These are phyloP conservation scores for Argyresthia goedartella DNA, from an alignment of 2,888 invertebrate genomes.

Conservation along the genomic window DNA sequence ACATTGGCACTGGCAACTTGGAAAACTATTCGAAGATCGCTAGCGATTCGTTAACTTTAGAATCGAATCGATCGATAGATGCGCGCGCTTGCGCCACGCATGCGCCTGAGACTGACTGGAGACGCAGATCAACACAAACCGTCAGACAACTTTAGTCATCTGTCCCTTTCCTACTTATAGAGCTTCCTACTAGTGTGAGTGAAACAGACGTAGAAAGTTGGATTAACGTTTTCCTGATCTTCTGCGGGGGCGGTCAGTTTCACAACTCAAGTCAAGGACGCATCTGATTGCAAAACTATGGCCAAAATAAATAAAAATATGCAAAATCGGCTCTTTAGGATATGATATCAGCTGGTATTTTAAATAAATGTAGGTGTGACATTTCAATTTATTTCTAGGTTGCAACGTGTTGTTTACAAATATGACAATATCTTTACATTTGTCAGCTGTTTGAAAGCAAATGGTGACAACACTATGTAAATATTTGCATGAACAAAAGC, in stretches of 20 bases:
- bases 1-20: slow-evolving; percentile 34
- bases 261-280: slow-evolving; percentile 51
- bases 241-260: slow-evolving; percentile 38
- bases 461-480: too few species aligned
- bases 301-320: slow-evolving; percentile 25
- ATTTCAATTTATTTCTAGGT: not conserved
- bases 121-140: slow-evolving; percentile 30
- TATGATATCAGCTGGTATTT: slow-evolving; percentile 31
- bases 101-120: slow-evolving; percentile 61
- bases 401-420: slow-evolving; percentile 1
- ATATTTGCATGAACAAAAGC: too few species aligned
- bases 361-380: not conserved
- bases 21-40: slow-evolving; percentile 34
- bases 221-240: slow-evolving; percentile 27
- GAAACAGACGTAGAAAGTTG: slow-evolving; percentile 17
- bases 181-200: slow-evolving; percentile 14
- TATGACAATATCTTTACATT: too few species aligned
- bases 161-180: slow-evolving; percentile 28
- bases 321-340: slow-evolving; percentile 29
- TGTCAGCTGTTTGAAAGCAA: too few species aligned
- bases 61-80: slow-evolving; percentile 19
- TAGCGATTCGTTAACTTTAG: slow-evolving; percentile 31
- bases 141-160: slow-evolving; percentile 34
- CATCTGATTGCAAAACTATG: slow-evolving; percentile 36
- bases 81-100: slow-evolving; percentile 49